A percentile compares a stretch with the other conserved stretches of the same genome.
phyloP scores from a whole-genome alignment of 2,888 invertebrate genomes.

The Choreutis nemorana region DNA sequence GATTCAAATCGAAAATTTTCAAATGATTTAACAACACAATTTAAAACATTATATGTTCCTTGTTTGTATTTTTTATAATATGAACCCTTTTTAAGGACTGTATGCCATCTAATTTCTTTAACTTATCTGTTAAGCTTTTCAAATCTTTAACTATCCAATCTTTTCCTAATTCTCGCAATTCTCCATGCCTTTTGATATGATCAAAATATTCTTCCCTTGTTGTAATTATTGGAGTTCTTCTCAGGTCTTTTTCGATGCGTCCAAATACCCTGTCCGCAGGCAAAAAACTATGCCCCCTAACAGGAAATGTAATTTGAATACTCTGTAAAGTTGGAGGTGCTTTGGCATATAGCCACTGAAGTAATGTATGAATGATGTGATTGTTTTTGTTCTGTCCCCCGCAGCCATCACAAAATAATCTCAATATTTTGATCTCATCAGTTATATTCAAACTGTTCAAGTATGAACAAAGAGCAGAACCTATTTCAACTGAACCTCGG shows the following conservation, averaged over 20 bases:
- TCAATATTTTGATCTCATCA: conserved; percentile 3
- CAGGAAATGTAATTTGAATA: conserved; percentile 4
- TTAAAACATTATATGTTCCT: no score
- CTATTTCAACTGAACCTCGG: conserved; percentile 8
- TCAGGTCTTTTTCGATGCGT: conserved; percentile 5
- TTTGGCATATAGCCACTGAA: conserved; percentile 2
- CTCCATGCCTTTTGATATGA: no score
- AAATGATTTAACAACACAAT: no score
- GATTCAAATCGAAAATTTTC: no score
- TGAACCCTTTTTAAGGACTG: no score
- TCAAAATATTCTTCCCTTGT: no score
- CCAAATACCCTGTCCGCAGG: conserved; percentile 6
- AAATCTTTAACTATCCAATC: no score
- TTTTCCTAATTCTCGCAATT: no score
- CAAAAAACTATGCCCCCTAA: conserved; percentile 5
- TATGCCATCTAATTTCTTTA: no score
- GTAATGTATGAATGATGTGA: conserved; percentile 4
- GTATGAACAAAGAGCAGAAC: conserved; percentile 6
- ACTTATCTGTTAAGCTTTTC: no score
- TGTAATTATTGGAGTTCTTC: no score
- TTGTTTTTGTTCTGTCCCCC: conserved; percentile 10
- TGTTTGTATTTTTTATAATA: no score
- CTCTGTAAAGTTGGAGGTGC: conserved; percentile 4
- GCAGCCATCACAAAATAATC: conserved; percentile 8
- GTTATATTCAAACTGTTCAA: conserved; percentile 2